Evolutionary conservation across 2,113 vertebrate species (phyloP).

Genomic region (Camelus bactrianus): DNA sequence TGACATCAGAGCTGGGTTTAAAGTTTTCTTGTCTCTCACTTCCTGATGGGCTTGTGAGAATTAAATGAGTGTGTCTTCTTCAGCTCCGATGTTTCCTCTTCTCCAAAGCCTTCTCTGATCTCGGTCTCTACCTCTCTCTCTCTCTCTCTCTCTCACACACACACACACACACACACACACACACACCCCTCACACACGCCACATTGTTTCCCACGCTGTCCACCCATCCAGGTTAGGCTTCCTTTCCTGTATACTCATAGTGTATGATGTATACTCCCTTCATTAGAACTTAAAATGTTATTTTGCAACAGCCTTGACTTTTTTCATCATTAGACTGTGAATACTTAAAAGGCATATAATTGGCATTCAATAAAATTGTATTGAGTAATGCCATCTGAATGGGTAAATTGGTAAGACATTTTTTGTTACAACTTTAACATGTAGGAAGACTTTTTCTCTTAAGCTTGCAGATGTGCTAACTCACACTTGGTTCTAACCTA

Average conservation of each 20-base stretch:
- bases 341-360: neutral
- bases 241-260: neutral
- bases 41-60: neutral
- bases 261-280: neutral
- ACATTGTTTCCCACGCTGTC: neutral
- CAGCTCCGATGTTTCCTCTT: neutral
- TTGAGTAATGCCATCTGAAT: neutral
- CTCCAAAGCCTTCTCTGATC: neutral
- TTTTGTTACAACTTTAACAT: neutral
- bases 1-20: neutral
- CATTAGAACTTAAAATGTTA: neutral
- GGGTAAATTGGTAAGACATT: neutral
- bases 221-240: neutral
- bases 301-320: neutral
- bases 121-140: too few species aligned
- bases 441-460: neutral
- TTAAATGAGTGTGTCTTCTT: neutral
- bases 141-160: neutral
- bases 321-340: neutral
- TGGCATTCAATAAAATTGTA: neutral
- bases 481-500: constrained; percentile 4
- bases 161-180: neutral
- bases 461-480: neutral
- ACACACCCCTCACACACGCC: neutral
- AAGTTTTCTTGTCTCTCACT: neutral